phyloP scores from a whole-genome alignment of 1,140 invertebrate genomes.

The Dendroctonus valens region DNA sequence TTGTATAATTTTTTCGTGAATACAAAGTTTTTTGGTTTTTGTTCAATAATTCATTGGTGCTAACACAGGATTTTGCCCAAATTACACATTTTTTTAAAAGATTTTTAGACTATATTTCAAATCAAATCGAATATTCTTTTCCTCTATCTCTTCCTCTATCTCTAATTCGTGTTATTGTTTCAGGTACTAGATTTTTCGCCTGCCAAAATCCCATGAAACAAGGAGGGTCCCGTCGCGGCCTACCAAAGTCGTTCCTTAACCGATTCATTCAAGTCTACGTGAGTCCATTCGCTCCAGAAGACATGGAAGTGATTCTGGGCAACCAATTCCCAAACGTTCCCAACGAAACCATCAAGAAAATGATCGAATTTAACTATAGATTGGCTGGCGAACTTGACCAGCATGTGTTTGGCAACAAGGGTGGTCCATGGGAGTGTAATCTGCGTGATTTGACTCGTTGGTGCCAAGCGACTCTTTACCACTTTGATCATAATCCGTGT shows the following conservation, averaged over 20 bases:
- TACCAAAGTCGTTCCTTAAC: conserved; percentile 97
- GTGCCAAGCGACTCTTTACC: conserved; percentile 66
- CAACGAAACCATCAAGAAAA: conserved; percentile 61
- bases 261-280: conserved; percentile 96
- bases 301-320: conserved; percentile 66
- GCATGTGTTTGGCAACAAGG: conserved; percentile 69
- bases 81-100: no score
- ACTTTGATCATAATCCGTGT: conserved; percentile 26
- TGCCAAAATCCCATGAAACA: conserved; percentile 98
- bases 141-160: no score
- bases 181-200: conserved; percentile 85
- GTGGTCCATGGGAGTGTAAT: conserved; percentile 96
- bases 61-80: no score
- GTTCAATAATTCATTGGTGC: no score
- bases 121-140: no score
- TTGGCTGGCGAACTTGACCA: conserved; percentile 65
- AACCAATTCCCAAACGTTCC: conserved; percentile 58
- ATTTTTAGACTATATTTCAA: no score
- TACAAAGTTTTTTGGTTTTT: no score
- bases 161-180: not conserved
- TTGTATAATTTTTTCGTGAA: no score
- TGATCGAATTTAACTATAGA: conserved; percentile 80
- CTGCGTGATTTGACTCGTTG: conserved; percentile 91
- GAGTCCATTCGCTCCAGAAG: conserved; percentile 72
- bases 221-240: conserved; percentile 91